Evolutionary conservation across 2,888 invertebrate species (phyloP).

Genomic region (Scaptomyza cyrtandrae): DNA sequence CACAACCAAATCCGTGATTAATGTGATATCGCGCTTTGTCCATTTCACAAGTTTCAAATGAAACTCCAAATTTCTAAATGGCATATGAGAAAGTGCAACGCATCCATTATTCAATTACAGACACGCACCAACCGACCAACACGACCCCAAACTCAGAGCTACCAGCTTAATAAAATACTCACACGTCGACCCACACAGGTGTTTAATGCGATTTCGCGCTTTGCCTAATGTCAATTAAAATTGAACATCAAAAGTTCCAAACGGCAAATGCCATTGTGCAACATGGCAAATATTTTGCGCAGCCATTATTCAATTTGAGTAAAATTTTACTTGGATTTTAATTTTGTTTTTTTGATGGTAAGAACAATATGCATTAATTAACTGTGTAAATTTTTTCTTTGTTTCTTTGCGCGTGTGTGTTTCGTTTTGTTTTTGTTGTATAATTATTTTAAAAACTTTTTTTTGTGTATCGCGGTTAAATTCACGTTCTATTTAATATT

Average conservation of each 20-base stretch:
- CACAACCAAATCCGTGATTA: conserved; percentile 23
- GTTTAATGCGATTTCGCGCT: neutral
- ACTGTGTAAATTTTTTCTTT: no score
- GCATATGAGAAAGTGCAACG: conserved; percentile 15
- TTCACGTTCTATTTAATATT: conserved; percentile 65
- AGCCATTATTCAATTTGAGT: neutral
- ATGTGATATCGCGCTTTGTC: conserved; percentile 24
- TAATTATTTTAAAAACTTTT: neutral
- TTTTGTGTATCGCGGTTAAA: conserved; percentile 75
- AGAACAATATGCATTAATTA: neutral
- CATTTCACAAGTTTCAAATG: conserved; percentile 39
- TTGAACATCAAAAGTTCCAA: conserved; percentile 39
- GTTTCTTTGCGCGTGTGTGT: conserved; percentile 19
- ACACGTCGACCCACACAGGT: no score
- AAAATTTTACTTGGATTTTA: neutral
- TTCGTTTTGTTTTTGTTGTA: conserved; percentile 42
- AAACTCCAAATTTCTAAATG: conserved; percentile 32
- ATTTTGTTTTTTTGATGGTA: conserved; percentile 1
- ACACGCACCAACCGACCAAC: no score
- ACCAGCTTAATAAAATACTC: no score
- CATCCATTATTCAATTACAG: neutral
- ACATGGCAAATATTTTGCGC: conserved; percentile 21
- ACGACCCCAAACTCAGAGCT: no score
- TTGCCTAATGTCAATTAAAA: conserved; percentile 34
- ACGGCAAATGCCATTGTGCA: conserved; percentile 17